Base-by-base conservation (phyloP, 92 coral and sea anemone species). In the Siderastrea siderea region DNA sequence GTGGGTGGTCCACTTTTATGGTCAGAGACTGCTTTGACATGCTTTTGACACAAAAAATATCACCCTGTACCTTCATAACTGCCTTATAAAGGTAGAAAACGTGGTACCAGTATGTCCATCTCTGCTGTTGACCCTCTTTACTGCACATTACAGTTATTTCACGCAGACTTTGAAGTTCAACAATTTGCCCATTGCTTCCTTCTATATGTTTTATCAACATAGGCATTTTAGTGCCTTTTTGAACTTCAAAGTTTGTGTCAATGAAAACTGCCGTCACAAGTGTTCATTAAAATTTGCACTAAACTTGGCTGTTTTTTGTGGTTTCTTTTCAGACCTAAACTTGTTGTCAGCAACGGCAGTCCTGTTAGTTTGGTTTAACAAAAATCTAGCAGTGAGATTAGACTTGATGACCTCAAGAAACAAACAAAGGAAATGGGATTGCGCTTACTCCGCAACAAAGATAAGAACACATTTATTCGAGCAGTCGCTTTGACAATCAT, bases 151-250 rank as follows among this genome's bases (percentile, higher is more conserved):
- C 71, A 67, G 38, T 63, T 63, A 63, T 63, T 63, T 63, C 44
- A 63, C 44, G 68, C 68, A 63, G 68, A 63, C 68, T 63, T 63
- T 63, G 68, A 63, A 63, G 68, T 63, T 63, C 17, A 63, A 63
- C 68, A 63, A 63, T 63, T 67, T 67, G 26, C 71, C 10, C 26
- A 67, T 47, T 67, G 47, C 71, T 38, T 67, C 43, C 43, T 67
- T 67, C 71, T 67, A 67, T 67, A 67, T 67, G 71, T 67, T 67
- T 44, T 67, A 67, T 67, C 71, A 67, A 67, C 71, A 67, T 67
- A 67, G 71, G 48, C 71, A 67, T 67, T 67, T 67, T 67, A 38
- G 71, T 6, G 71, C 71, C 71, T 67, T 67, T 67, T 26, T 3
- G 43, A 67, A 67, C 71, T 67, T 67, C 71, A 67, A 67, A 67